Evolutionary conservation across 2,888 invertebrate genomes (phyloP).

Genomic region (Beris chalybata): DNA sequence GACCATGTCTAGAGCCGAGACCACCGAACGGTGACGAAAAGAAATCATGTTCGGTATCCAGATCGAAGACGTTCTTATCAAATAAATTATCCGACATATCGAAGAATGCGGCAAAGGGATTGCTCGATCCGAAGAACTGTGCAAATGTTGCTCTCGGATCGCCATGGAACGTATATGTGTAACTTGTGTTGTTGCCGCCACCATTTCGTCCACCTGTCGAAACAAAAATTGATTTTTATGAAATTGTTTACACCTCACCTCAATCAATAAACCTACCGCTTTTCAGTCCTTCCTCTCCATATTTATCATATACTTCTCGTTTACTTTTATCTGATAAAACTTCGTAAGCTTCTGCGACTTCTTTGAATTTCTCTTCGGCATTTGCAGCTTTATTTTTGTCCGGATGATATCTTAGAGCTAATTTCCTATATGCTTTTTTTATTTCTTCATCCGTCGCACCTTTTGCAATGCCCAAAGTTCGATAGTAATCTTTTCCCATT

Average conservation of each 20-base stretch:
- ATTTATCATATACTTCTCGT: slow-evolving; percentile 90
- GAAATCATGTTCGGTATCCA: slow-evolving; percentile 77
- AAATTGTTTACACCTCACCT: not conserved
- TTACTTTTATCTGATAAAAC: slow-evolving; percentile 95
- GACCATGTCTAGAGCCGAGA: slow-evolving; percentile 68
- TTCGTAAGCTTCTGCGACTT: slow-evolving; percentile 98
- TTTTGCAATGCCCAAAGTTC: slow-evolving; percentile 83
- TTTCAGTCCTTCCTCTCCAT: slow-evolving; percentile 92
- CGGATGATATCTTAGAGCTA: slow-evolving; percentile 97
- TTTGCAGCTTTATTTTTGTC: slow-evolving; percentile 96
- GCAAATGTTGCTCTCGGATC: slow-evolving; percentile 97
- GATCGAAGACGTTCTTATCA: slow-evolving; percentile 68
- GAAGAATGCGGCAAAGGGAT: slow-evolving; percentile 92
- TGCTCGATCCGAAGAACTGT: slow-evolving; percentile 95
- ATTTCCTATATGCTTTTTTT: slow-evolving; percentile 94
- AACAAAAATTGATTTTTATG: not conserved
- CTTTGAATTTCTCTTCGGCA: slow-evolving; percentile 95
- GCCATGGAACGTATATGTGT: slow-evolving; percentile 89
- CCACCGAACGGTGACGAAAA: slow-evolving; percentile 77
- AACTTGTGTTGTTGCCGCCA: slow-evolving; percentile 63
- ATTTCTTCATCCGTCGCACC: slow-evolving; percentile 94
- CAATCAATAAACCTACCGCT: slow-evolving; percentile 58
- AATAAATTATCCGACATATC: slow-evolving; percentile 67
- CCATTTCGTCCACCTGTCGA: slow-evolving; percentile 65
- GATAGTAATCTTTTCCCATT: slow-evolving; percentile 99